phyloP scores from a whole-genome alignment of 2,888 invertebrate species.

The Eupithecia vulgata region DNA sequence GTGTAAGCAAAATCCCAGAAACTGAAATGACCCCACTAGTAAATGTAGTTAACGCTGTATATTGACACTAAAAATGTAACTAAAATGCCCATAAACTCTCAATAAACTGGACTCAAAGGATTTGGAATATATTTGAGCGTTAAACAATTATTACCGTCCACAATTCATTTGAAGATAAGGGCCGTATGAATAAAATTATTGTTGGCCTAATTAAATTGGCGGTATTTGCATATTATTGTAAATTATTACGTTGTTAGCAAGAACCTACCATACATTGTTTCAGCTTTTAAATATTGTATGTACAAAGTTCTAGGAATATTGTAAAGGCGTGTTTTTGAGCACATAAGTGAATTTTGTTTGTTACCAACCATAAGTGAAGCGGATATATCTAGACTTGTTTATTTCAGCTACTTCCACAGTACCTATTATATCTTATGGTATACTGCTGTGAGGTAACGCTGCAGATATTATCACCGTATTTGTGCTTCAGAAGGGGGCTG shows the following conservation, averaged over 20 bases:
- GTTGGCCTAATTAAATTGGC: constrained; percentile 26
- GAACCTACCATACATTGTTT: neutral
- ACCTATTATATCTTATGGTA: too few relatives aligned
- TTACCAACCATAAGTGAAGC: too few relatives aligned
- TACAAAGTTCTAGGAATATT: neutral
- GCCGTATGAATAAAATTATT: constrained; percentile 31
- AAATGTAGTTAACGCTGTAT: neutral
- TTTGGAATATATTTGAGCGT: constrained; percentile 14
- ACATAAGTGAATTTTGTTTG: too few relatives aligned
- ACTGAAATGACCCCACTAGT: neutral
- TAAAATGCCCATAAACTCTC: constrained; percentile 35
- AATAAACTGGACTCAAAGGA: constrained; percentile 48
- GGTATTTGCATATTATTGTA: constrained; percentile 21
- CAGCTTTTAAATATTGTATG: neutral
- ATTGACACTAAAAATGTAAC: constrained; percentile 7
- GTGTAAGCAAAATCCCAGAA: neutral
- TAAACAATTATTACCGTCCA: constrained; percentile 12
- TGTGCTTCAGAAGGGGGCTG: too few relatives aligned
- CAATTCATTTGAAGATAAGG: constrained; percentile 31
- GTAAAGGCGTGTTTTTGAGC: too few relatives aligned
- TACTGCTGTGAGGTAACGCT: too few relatives aligned
- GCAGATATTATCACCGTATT: too few relatives aligned
- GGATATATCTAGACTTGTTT: too few relatives aligned
- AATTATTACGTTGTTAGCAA: neutral
- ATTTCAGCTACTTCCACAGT: too few relatives aligned